Base-by-base conservation (phyloP, 1,140 invertebrate genomes). In the Arion vulgaris region DNA sequence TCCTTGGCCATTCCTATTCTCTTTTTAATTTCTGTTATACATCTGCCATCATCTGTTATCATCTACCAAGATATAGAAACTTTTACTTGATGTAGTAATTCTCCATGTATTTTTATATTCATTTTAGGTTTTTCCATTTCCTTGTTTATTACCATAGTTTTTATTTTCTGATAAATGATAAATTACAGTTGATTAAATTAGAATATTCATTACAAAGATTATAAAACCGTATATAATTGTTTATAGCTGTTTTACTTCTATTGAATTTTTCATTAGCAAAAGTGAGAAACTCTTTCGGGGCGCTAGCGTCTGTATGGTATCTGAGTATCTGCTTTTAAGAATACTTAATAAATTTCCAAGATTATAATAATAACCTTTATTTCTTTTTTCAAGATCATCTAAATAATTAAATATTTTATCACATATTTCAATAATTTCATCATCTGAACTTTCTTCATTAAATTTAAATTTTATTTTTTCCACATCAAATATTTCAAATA, bases 301-400 rank as follows among this genome's bases (percentile, higher is more conserved):
- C 32, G 19, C n/a, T 66, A 66, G n/a, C n/a, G n/a, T n/a, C n/a
- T n/a, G n/a, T n/a, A n/a, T n/a, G n/a, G n/a, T n/a, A n/a, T n/a
- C n/a, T n/a, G n/a, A n/a, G n/a, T 66, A 66, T 66, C 28, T 66
- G 19, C 2, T 7, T 66, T 66, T 32, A 66, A 66, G 62, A 34
- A 66, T 32, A 32, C n/a, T 66, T 66, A 66, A 66, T 66, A 66
- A 66, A 32, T 66, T 2, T 66, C 62, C 62, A 66, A 66, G 62
- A 32, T 66, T 66, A 32, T 66, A 66, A 66, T 66, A 66, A 32
- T 66, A 66, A 66, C 62, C 62, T 66, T 66, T 66, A 32, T 66
- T 66, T 66, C 62, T 66, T 32, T 32, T 66, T 66, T 66, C 62
- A 66, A 32, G 28, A 32, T 66, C n/a, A 66, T 66, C n/a, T 66